phyloP scores from a whole-genome alignment of 2,888 invertebrate genomes.

The Tortrix viridana region DNA sequence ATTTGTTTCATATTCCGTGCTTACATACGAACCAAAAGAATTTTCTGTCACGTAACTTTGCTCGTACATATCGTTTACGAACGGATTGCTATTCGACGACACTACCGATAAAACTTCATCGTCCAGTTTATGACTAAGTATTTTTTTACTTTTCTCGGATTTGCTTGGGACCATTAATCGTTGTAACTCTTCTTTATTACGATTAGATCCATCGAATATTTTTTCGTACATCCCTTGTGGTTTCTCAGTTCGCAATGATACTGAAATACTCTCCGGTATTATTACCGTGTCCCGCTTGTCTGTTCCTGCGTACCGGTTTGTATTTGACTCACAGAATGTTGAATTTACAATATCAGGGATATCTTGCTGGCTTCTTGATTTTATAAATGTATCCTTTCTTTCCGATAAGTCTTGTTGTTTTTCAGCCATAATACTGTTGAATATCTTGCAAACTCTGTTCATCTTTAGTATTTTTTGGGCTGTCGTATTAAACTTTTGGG shows the following conservation, averaged over 20 bases:
- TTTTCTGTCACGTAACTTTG: constrained; percentile 61
- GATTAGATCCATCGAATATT: constrained; percentile 12
- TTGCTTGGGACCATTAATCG: constrained; percentile 9
- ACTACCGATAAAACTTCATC: constrained; percentile 54
- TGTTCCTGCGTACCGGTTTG: constrained; percentile 53
- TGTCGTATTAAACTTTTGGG: constrained; percentile 57
- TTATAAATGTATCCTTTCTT: constrained; percentile 32
- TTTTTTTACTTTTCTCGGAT: constrained; percentile 45
- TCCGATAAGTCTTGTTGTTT: constrained; percentile 41
- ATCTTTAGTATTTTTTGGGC: constrained; percentile 64
- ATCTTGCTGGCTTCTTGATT: constrained; percentile 54
- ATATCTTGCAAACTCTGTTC: constrained; percentile 65
- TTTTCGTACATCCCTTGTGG: constrained; percentile 39
- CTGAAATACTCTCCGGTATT: constrained; percentile 70
- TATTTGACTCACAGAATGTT: constrained; percentile 62
- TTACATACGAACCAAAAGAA: constrained; percentile 62
- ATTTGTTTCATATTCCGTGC: constrained; percentile 71
- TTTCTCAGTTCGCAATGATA: constrained; percentile 68
- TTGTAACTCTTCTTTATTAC: constrained; percentile 35
- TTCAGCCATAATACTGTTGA: constrained; percentile 51
- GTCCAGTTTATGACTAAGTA: constrained; percentile 52
- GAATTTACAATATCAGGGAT: constrained; percentile 80
- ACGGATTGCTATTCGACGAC: constrained; percentile 64
- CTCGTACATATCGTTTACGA: constrained; percentile 59
- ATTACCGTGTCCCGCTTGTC: constrained; percentile 66